Evolutionary conservation across 2,113 vertebrate species (phyloP).

Genomic region (Hippopotamus amphibius): DNA sequence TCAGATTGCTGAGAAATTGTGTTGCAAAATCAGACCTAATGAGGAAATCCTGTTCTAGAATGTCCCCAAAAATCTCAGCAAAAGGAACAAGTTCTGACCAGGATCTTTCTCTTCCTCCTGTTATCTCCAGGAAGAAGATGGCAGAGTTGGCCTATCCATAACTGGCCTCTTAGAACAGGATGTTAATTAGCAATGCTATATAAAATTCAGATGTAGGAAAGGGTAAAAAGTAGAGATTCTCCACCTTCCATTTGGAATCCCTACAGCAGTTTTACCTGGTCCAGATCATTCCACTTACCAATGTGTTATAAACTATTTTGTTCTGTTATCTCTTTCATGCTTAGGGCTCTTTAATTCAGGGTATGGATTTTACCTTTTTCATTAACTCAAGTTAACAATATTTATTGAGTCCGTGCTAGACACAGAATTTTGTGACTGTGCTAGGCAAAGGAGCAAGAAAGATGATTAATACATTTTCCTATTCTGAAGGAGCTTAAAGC

Average conservation of each 20-base stretch:
- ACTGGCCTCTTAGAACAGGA: background rate
- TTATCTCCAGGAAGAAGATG: background rate
- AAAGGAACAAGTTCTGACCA: background rate
- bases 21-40: background rate
- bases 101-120: background rate
- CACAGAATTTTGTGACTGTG: background rate
- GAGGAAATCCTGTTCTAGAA: background rate
- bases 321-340: background rate
- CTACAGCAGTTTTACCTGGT: background rate
- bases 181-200: background rate
- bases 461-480: background rate
- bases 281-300: background rate
- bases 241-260: background rate
- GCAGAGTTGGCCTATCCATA: background rate
- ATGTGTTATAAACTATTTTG: background rate
- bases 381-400: background rate
- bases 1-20: background rate
- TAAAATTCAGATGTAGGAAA: background rate
- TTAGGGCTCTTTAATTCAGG: background rate
- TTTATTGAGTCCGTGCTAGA: background rate
- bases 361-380: background rate
- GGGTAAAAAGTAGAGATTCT: background rate
- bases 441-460: background rate
- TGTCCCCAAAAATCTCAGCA: background rate
- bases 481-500: background rate